phyloP scores from a whole-genome alignment of 2,797 vertebrate genomes.

The Echiichthys vipera region DNA sequence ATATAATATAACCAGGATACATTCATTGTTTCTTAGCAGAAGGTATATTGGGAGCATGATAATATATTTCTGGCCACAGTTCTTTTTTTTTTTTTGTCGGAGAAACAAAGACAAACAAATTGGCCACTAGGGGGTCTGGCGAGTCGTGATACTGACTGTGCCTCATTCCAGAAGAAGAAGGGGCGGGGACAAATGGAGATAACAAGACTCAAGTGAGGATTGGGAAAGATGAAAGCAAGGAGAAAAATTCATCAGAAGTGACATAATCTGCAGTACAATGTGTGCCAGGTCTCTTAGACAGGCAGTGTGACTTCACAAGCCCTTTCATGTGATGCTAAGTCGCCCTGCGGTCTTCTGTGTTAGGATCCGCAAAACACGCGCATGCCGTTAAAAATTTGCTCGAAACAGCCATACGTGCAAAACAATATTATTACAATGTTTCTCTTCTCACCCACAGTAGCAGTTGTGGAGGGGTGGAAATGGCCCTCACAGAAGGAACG shows the following conservation, averaged over 20 bases:
- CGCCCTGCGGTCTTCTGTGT: conserved; percentile 24
- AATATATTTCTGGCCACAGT: too few species aligned
- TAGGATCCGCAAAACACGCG: conserved; percentile 33
- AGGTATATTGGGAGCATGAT: too few species aligned
- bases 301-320: conserved; percentile 77
- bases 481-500: conserved; percentile 90
- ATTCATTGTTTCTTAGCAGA: background rate
- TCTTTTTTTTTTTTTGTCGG: background rate
- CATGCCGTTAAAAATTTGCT: conserved; percentile 6
- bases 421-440: background rate
- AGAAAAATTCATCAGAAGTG: conserved; percentile 54
- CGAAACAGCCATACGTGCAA: background rate
- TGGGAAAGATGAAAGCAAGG: conserved; percentile 63
- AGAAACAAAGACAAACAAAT: background rate
- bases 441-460: conserved; percentile 91
- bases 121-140: conserved; percentile 40
- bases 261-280: conserved; percentile 79
- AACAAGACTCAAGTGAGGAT: conserved; percentile 28
- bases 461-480: conserved; percentile 87
- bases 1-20: background rate
- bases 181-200: conserved; percentile 8
- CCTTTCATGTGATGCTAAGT: conserved; percentile 79
- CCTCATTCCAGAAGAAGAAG: background rate
- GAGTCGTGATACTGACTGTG: background rate
- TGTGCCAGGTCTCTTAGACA: conserved; percentile 57